Base-by-base conservation (phyloP, 2,797 vertebrate species). In the Remorina albescens region DNA sequence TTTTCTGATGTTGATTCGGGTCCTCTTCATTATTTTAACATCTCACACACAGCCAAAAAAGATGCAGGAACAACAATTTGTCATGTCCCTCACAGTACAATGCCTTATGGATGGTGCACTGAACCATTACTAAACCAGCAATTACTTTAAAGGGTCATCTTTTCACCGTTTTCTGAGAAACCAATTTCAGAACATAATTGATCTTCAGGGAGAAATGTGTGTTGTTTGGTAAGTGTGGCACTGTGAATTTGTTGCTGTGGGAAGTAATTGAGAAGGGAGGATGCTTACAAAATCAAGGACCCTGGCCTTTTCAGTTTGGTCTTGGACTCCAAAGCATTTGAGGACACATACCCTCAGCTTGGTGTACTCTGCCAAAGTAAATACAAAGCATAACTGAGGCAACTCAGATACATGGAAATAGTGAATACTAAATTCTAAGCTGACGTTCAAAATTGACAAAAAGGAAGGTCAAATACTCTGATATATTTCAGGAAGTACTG, bases 111-210 rank as follows among this genome's bases (percentile, higher is more conserved):
- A 95, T 94, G 84, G 84, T 79, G 67, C 83, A 80, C 65, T 58
- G 91, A 90, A 74, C 88, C 90, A 65, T 83, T 82, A 92, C 81
- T 92, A 93, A 91, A 90, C 87, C 89, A 92, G 74, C 93, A 85
- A 93, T 94, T 76, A 90, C 91, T 94, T 91, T 90, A 86, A 93
- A 92, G 89, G 86, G 83, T 85, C 82, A 84, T 84, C 70, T 82
- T 92, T 84, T 74, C 68, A 77, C 75, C 86, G 70, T 85, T 90
- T 90, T 91, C 90, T 78, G 75, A 95, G 93, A 95, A 94, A 93
- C 90, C 90, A 94, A 95, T 95, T 95, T 93, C 80, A 86, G 91
- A 88, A 92, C 88, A 92, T 89, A 95, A 93, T 95, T 94, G 94
- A 95, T 96, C 92, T 95, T 90, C 84, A 71, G 76, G 91, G 69